These are phyloP conservation scores for Coreius guichenoti DNA, from an alignment of 2,797 vertebrate genomes.

Conservation along the genomic window DNA sequence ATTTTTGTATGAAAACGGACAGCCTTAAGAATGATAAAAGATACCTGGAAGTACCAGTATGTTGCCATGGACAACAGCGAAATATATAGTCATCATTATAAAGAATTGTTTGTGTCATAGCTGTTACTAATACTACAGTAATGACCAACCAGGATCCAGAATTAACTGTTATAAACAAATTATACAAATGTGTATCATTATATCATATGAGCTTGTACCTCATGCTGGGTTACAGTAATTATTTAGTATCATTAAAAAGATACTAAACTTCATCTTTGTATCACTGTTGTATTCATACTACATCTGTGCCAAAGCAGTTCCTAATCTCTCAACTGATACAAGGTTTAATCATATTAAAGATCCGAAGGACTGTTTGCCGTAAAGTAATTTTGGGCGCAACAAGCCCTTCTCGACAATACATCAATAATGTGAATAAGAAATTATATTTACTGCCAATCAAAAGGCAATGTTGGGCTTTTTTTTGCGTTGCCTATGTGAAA, in stretches of 20 bases:
- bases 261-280: slow-evolving; percentile 67
- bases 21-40: neutral
- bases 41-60: neutral
- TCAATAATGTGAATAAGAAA: slow-evolving; percentile 71
- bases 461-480: slow-evolving; percentile 59
- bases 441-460: slow-evolving; percentile 74
- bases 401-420: slow-evolving; percentile 63
- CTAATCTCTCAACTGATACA: slow-evolving; percentile 62
- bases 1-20: neutral
- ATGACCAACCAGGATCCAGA: neutral
- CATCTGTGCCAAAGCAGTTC: slow-evolving; percentile 68
- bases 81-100: neutral
- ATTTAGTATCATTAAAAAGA: slow-evolving; percentile 66
- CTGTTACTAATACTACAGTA: neutral
- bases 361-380: slow-evolving; percentile 65
- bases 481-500: slow-evolving; percentile 77
- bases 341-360: slow-evolving; percentile 71
- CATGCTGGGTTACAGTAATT: slow-evolving; percentile 40
- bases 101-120: neutral
- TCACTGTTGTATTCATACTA: slow-evolving; percentile 75
- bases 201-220: neutral
- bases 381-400: slow-evolving; percentile 48
- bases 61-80: neutral
- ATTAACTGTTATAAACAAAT: neutral
- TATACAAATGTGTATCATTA: neutral